Conservation (phyloP, 2,113 vertebrate species). For the Trogon melanurus region DNA sequence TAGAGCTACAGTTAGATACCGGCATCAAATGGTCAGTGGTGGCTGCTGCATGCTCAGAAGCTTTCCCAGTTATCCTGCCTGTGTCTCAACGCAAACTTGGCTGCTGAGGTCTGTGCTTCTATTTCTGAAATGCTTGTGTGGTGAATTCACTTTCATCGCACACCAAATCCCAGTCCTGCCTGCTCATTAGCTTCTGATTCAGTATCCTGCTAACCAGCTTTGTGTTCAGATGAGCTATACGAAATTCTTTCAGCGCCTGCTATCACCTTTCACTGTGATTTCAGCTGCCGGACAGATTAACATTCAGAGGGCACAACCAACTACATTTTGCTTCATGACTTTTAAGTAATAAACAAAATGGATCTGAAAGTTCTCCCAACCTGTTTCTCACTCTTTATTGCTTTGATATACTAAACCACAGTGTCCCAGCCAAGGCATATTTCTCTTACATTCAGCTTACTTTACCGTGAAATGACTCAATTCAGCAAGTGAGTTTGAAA, state of each 20-base stretch:
- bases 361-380: constrained; percentile 25
- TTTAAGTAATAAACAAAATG: constrained; percentile 38
- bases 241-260: neutral
- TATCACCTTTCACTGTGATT: neutral
- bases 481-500: constrained; percentile 37
- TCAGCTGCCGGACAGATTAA: constrained; percentile 29
- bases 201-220: neutral
- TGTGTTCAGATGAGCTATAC: neutral
- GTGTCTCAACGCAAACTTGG: neutral
- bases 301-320: constrained; percentile 9
- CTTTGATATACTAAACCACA: constrained; percentile 17
- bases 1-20: neutral
- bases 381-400: constrained; percentile 1
- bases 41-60: neutral
- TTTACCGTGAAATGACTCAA: constrained; percentile 57
- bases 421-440: neutral
- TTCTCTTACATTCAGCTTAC: constrained; percentile 31
- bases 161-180: neutral
- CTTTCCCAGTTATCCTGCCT: neutral
- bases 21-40: neutral
- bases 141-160: neutral
- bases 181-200: neutral
- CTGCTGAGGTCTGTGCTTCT: neutral
- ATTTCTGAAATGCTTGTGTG: neutral
- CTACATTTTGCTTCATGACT: constrained; percentile 31